Evolutionary conservation across 2,113 vertebrate species (phyloP), one percentile per base, ranked within the genome.

Genomic region (Oreochromis spilurus): DNA sequence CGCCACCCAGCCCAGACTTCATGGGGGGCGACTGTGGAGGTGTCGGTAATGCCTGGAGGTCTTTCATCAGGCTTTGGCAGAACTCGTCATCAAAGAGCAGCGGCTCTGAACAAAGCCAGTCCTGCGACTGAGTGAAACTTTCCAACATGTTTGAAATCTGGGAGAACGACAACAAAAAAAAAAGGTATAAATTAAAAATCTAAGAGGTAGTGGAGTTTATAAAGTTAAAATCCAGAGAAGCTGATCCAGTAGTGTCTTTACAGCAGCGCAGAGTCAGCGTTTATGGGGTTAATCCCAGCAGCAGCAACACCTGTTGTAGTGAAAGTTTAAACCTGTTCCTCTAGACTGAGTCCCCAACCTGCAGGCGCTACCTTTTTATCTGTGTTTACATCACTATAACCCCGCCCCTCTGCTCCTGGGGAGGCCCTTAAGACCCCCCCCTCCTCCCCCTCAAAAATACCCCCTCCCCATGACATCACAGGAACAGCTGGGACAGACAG

Each of bases 1-100:
- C 14, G 31, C 26, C 17, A 0, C 79, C 83, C 17, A 82, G 16
- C 0, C 88, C 94, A 0, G 89, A 2, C 88, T 97, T 97, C 67
- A 91, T 92, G 1, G 96, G 95, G 1, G 97, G 96, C 1, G 95
- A 96, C 88, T 96, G 96, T 0, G 97, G 96, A 4, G 97, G 96
- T 0, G 96, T 96, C 6, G 96, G 96, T 31, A 97, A 81, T 4
- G 90, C 90, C 92, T 97, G 96, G 8, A 97, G 89, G 84, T 96
- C 95, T 82, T 95, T 96, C 91, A 97, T 95, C 81, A 97, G 60
- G 43, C 83, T 95, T 87, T 95, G 92, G 62, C 94, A 96, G 83
- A 97, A 96, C 55, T 96, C 96, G 1, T 97, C 96, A 1, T 97
- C 96, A 36, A 97, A 96, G 19, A 97, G 93, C 88, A 96, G 91